Base-by-base conservation (phyloP, 2,797 vertebrate genomes). In the Coreius guichenoti region DNA sequence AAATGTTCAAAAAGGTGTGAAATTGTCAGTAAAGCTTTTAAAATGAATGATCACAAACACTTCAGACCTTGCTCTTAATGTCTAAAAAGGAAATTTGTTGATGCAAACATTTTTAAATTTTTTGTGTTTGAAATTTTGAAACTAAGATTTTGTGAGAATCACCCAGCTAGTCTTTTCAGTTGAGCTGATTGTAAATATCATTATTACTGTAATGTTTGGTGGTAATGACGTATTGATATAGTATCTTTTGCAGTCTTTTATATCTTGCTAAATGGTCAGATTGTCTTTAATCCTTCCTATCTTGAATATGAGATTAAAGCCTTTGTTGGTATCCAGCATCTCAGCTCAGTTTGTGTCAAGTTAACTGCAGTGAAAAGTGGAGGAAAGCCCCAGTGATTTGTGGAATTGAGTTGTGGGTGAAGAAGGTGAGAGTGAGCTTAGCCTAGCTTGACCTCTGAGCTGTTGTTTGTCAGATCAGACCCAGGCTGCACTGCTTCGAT, bases 401-500 rank as follows among this genome's bases (percentile, higher is more conserved):
- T 79, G 73, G 86, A 45, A 86, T 65, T 61, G 85, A 81, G 86
- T 84, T 85, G 86, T 88, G 86, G 87, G 89, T 86, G 9, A 72
- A 88, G 82, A 84, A 87, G 90, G 87, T 90, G 73, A 91, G 84
- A 54, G 81, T 75, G 74, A 87, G 87, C 89, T 92, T 88, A 88
- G 69, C 81, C 82, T 39, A 76, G 85, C 90, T 83, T 90, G 82
- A 90, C 90, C 89, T 88, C 73, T 81, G 31, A 5, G 26, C 65
- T 45, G 8, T 68, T n/a, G 54, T 67, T 68, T 75, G 26, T 49
- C 8, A 58, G n/a, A 80, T 36, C 51, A 29, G 63, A 43, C 72
- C 49, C 31, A n/a, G n/a, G n/a, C 72, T 63, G 79, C 79, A 33
- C 61, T 33, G 43, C 31, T 82, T 21, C 14, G 6, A 31, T 43